Percentiles rank a stretch among this genome's conserved stretches.
Evolutionary conservation across 53 echinoderm and acorn worm species (phyloP).

Genomic region (Paracentrotus lividus): DNA sequence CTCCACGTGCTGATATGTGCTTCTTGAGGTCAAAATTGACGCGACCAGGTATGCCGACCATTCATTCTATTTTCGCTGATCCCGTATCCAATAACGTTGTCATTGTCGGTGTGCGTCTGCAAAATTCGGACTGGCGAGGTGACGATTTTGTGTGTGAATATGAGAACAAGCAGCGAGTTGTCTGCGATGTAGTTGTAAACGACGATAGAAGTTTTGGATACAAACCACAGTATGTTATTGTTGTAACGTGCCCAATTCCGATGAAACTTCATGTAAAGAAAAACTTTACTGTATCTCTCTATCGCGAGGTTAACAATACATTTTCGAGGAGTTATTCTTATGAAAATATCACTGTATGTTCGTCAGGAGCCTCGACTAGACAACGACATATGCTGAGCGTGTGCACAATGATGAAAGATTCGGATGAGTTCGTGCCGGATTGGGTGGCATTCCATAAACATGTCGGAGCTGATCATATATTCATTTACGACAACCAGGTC

Average conservation of each 20-base stretch:
- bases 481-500: constrained; percentile 85
- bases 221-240: constrained; percentile 81
- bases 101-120: constrained; percentile 75
- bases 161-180: constrained; percentile 53
- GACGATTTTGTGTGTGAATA: constrained; percentile 77
- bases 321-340: constrained; percentile 71
- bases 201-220: constrained; percentile 88
- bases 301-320: constrained; percentile 58
- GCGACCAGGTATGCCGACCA: constrained; percentile 76
- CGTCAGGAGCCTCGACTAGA: constrained; percentile 38
- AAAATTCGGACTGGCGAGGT: constrained; percentile 54
- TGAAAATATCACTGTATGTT: constrained; percentile 81
- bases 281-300: constrained; percentile 73
- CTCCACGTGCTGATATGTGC: constrained; percentile 74
- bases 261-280: not conserved
- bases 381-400: constrained; percentile 75
- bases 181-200: constrained; percentile 74
- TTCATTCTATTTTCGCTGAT: constrained; percentile 87
- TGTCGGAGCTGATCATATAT: constrained; percentile 84
- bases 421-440: constrained; percentile 77
- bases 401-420: constrained; percentile 87
- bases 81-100: constrained; percentile 74
- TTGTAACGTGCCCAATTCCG: constrained; percentile 83
- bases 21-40: constrained; percentile 79
- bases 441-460: constrained; percentile 84